Percentiles rank a stretch among this genome's conserved stretches.
phyloP scores from a whole-genome alignment of 2,888 invertebrate species.

The Epistrophella euchroma region DNA sequence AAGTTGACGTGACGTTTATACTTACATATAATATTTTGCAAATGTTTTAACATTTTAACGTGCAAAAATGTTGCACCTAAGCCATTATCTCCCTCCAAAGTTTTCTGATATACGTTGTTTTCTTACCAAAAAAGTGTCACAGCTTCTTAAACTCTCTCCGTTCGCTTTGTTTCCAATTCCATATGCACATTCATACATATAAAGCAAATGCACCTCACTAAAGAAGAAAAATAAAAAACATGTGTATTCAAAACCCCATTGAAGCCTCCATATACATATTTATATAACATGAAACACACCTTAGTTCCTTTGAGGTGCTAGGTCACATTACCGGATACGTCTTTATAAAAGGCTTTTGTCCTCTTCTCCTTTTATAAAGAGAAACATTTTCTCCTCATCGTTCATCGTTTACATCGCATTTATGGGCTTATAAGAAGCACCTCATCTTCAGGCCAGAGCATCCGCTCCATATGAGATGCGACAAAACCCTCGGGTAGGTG shows the following conservation, averaged over 20 bases:
- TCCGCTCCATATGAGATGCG: conserved; percentile 53
- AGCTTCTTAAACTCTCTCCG: conserved; percentile 15
- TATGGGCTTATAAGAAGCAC: conserved; percentile 53
- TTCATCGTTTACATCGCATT: conserved; percentile 32
- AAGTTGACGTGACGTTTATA: too few species aligned
- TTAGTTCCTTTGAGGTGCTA: conserved; percentile 70
- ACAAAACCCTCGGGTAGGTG: conserved; percentile 63
- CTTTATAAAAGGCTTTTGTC: conserved; percentile 74
- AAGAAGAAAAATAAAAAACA: conserved; percentile 1
- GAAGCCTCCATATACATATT: conserved; percentile 16
- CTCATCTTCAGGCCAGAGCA: conserved; percentile 47
- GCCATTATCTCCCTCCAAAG: not conserved
- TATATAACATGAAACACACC: conserved; percentile 60
- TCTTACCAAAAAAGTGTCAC: not conserved
- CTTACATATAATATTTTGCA: too few species aligned
- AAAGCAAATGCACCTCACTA: not conserved
- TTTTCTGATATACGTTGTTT: not conserved
- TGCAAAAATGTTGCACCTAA: too few species aligned
- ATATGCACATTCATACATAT: not conserved
- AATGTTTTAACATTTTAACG: too few species aligned
- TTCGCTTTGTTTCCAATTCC: conserved; percentile 2
- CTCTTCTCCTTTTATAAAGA: conserved; percentile 51
- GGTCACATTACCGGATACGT: conserved; percentile 75
- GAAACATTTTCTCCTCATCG: conserved; percentile 41
- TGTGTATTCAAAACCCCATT: conserved; percentile 29